Base-by-base conservation (phyloP, 2,888 invertebrate genomes). In the Erebia aethiops region DNA sequence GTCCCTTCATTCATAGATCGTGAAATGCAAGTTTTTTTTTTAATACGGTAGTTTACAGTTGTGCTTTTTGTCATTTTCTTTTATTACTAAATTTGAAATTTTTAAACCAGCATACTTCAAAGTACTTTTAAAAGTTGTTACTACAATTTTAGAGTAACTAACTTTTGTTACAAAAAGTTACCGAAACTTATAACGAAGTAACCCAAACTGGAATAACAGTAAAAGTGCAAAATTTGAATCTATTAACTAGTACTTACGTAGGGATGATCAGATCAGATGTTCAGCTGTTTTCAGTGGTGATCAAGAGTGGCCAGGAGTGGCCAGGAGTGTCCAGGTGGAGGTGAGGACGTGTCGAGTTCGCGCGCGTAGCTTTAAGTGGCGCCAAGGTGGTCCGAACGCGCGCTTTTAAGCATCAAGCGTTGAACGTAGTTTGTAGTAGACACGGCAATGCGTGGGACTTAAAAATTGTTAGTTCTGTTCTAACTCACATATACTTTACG, bases 351-450 rank as follows among this genome's bases (percentile, higher is more conserved):
- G 57, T 7, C 13, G 58, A 3, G 77, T 77, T 73, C 77, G 77
- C 80, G 74, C 78, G 81, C 76, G 78, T 81, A 64, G 74, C 74
- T 58, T 71, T 75, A 82, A 91, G 82, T 91, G 91, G 91, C 86
- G 89, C 84, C 84, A 80, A 82, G 88, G 86, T 88, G 89, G 86
- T 80, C 84, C 81, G 80, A 70, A 77, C 83, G 76, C 82, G 81
- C 74, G 88, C 92, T 92, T 92, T 87, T 92, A 91, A 91, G 86
- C 85, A 73, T 75, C 74, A 57, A 71, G 81, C 87, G 82, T 78
- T 89, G 91, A 89, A 73, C 78, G 82, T 72, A 46, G 70, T 81
- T 77, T 61, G 65, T 69, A 9, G 74, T 78, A 84, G 56, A 70
- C 21, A 41, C 35, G 35, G 63, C 62, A 41, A 11, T 16, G 21